Evolutionary conservation across 2,888 invertebrate species (phyloP), one percentile per base, ranked within the genome.

Genomic region (Megalurothrips usitatus): DNA sequence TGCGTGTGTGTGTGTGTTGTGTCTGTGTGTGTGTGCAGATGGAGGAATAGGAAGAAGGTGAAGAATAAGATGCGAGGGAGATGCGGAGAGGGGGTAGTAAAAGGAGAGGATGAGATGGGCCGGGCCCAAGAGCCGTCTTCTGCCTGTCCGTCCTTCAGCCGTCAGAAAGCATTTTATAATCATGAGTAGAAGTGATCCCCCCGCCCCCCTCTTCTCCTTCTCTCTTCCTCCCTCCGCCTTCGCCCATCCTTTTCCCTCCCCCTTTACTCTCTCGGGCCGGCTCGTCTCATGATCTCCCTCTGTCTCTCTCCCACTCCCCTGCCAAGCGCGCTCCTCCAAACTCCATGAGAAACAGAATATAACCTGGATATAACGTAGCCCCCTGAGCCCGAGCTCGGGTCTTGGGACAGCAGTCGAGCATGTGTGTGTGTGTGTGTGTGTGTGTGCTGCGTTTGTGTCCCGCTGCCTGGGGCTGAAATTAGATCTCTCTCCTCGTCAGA

Each of bases 101-200:
- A 26, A 1, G 26, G 68, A 75, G 68, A 8, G 68, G 68, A 12
- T 23, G 23, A 75, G 68, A 68, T 52, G 68, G 68, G 23, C 68
- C 68, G 68, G 68, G 23, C 68, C 68, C 58, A 19, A 17, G 6
- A 10, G 23, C 26, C 26, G 26, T 26, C 23, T 26, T 26, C 68
- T 26, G 68, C 68, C 68, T 26, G 68, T 75, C 68, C 68, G 68
- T 75, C 68, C 68, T 75, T 75, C 68, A 75, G 26, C 1, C 26
- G 68, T 75, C 68, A 75, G 68, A 75, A 75, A 75, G 68, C 68
- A 75, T 75, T 75, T 75, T 75, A 75, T 75, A 75, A 75, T 75
- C 68, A 75, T 75, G 68, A 75, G 68, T 75, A 26, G 68, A 75
- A 75, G 68, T 75, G 68, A 75, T 75, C 68, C 68, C 26, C 68